phyloP scores from a whole-genome alignment of 2,113 vertebrate species.

The Labeo rohita region DNA sequence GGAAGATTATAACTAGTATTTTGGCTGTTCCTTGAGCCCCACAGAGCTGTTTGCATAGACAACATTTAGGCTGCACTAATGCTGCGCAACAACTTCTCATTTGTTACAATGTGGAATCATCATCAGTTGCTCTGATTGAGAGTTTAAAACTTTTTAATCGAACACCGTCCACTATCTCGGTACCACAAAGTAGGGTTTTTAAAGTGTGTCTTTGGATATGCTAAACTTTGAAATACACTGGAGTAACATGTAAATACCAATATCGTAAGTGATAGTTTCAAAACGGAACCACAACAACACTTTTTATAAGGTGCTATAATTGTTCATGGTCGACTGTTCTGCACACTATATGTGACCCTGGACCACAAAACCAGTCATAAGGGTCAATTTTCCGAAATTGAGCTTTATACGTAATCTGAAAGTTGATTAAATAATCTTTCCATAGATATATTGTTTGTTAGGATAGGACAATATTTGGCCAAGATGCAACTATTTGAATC shows the following conservation, averaged over 20 bases:
- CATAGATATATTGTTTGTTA: too few species aligned
- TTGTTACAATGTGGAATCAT: background rate
- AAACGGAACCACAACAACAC: background rate
- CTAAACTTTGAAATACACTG: background rate
- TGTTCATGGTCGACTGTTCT: background rate
- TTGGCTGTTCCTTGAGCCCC: background rate
- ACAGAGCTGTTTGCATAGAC: background rate
- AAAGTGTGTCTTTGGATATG: background rate
- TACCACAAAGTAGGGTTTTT: background rate
- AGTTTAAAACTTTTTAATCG: background rate
- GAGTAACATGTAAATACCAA: background rate
- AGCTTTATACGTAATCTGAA: too few species aligned
- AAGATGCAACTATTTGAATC: too few species aligned
- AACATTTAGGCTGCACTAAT: background rate
- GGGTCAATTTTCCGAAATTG: too few species aligned
- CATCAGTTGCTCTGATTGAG: too few species aligned
- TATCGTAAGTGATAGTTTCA: background rate
- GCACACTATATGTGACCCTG: too few species aligned
- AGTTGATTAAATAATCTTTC: too few species aligned
- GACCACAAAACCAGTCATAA: too few species aligned
- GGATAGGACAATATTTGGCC: too few species aligned
- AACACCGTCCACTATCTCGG: background rate
- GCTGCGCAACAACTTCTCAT: background rate
- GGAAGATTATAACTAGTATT: too few species aligned
- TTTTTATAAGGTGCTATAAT: background rate